Percentiles rank a stretch among this genome's conserved stretches.
These are phyloP conservation scores for Atopsyche davidsoni DNA, from an alignment of 1,140 invertebrate species.

Conservation along the genomic window DNA sequence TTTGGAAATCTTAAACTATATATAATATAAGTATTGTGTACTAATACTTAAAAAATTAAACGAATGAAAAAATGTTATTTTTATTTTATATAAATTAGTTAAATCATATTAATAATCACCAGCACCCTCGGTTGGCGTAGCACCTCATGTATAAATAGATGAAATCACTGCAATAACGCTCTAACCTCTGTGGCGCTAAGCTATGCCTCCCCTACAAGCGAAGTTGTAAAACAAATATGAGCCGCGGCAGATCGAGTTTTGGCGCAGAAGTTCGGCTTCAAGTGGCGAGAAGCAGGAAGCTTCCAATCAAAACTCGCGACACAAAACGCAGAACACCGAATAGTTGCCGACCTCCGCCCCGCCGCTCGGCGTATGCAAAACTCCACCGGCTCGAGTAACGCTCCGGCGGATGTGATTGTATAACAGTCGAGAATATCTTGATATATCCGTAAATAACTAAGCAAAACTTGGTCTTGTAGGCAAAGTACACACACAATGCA, in stretches of 20 bases:
- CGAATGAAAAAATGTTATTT: no score
- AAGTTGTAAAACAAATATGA: neutral
- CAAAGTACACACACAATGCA: slow-evolving; percentile 25
- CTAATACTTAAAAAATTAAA: no score
- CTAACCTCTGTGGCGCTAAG: no score
- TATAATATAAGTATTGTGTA: no score
- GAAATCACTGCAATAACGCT: no score
- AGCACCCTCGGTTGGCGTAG: no score
- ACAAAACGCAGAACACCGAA: slow-evolving; percentile 18
- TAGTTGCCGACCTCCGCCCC: slow-evolving; percentile 17
- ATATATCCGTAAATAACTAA: slow-evolving; percentile 30
- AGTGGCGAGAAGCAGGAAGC: neutral
- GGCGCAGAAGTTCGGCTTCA: neutral
- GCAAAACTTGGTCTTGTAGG: slow-evolving; percentile 29
- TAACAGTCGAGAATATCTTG: slow-evolving; percentile 26
- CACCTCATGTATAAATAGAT: no score
- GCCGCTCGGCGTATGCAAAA: slow-evolving; percentile 27
- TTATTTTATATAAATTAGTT: no score
- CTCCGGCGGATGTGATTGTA: slow-evolving; percentile 14
- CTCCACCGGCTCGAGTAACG: slow-evolving; percentile 21
- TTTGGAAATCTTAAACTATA: no score
- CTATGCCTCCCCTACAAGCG: no score
- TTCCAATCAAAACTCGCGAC: slow-evolving; percentile 6
- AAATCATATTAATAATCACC: no score
- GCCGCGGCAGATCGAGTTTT: neutral